phyloP scores from a whole-genome alignment of 2,113 vertebrate genomes.

The Columbina picui region DNA sequence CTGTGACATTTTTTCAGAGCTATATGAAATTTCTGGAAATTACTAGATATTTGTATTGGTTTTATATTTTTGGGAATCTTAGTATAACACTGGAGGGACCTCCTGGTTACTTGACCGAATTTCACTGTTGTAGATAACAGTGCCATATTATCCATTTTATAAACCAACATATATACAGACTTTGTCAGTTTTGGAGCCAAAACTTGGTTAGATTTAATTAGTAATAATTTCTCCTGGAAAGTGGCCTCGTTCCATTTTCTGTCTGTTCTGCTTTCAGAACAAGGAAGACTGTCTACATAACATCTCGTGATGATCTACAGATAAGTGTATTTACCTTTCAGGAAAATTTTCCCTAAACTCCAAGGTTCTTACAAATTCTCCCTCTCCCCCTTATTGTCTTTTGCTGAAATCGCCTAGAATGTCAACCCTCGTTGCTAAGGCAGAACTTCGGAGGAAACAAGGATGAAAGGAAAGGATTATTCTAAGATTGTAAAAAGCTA shows the following conservation, averaged over 20 bases:
- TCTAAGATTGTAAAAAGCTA: background rate
- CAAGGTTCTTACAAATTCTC: background rate
- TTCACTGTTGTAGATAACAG: fast-evolving
- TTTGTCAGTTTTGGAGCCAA: background rate
- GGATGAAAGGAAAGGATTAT: background rate
- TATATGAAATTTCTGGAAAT: background rate
- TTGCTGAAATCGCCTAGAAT: background rate
- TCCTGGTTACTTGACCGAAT: background rate
- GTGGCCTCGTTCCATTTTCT: background rate
- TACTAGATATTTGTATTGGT: background rate
- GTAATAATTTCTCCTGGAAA: background rate
- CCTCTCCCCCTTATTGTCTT: background rate
- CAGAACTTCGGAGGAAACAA: background rate
- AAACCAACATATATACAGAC: background rate
- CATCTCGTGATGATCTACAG: background rate
- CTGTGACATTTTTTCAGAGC: background rate
- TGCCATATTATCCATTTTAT: background rate
- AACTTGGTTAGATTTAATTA: background rate
- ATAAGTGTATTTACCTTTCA: background rate
- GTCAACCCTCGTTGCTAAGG: background rate
- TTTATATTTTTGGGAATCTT: background rate
- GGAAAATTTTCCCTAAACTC: background rate
- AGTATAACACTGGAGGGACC: background rate
- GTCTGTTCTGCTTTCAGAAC: background rate
- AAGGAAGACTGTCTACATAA: background rate